Evolutionary conservation across 2,113 vertebrate genomes (phyloP).

Genomic region (Thamnophis sirtalis): DNA sequence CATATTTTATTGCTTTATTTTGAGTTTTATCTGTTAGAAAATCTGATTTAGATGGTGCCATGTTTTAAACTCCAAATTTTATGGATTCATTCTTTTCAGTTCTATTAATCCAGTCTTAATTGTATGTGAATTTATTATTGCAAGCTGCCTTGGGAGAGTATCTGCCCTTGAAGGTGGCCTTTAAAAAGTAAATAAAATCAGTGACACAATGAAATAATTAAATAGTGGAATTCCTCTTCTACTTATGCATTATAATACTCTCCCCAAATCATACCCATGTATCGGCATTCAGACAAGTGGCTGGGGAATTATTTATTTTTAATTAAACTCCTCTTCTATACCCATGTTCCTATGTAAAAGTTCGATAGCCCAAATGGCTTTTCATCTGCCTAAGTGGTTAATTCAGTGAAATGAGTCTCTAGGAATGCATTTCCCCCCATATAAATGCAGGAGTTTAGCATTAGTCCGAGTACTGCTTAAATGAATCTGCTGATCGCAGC

Average conservation of each 20-base stretch:
- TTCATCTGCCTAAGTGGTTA: slow-evolving; percentile 31
- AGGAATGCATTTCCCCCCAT: slow-evolving; percentile 42
- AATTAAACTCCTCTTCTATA: slow-evolving; percentile 51
- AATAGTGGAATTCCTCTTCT: neutral
- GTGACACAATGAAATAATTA: neutral
- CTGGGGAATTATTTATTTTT: slow-evolving; percentile 48
- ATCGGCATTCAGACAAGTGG: slow-evolving; percentile 10
- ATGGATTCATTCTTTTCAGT: neutral
- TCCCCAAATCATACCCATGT: neutral
- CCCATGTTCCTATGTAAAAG: slow-evolving; percentile 32
- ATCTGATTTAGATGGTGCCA: neutral
- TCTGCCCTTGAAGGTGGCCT: neutral
- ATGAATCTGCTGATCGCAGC: slow-evolving; percentile 34
- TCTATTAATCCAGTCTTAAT: neutral
- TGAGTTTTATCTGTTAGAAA: neutral
- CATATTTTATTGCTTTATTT: neutral
- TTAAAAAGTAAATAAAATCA: neutral
- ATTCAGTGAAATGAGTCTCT: slow-evolving; percentile 52
- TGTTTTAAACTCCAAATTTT: neutral
- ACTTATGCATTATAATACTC: neutral
- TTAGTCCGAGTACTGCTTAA: slow-evolving; percentile 35
- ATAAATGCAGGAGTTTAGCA: slow-evolving; percentile 43
- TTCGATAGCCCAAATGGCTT: slow-evolving; percentile 36
- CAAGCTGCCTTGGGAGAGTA: neutral
- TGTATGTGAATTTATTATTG: neutral